phyloP scores from a whole-genome alignment of 2,797 vertebrate genomes.

The Lophius americanus region DNA sequence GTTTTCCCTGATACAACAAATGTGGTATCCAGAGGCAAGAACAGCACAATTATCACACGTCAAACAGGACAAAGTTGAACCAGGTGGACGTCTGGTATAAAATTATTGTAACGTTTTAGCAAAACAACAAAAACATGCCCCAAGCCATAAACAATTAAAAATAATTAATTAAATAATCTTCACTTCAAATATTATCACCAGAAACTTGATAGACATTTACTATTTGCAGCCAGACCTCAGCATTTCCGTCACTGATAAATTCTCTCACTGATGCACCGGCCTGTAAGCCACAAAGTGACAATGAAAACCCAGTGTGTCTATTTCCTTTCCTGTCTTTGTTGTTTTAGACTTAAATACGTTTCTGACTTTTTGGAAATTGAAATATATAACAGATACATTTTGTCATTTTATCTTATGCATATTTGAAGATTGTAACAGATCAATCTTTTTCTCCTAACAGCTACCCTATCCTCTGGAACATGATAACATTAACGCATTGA shows the following conservation, averaged over 20 bases:
- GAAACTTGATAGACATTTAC: background rate
- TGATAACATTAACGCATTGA: too few species aligned
- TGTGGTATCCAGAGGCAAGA: too few species aligned
- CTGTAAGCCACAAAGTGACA: slow-evolving; percentile 25
- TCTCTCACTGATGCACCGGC: slow-evolving; percentile 15
- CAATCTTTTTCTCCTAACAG: too few species aligned
- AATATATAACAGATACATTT: background rate
- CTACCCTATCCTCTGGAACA: too few species aligned
- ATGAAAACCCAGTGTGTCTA: background rate
- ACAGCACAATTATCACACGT: too few species aligned
- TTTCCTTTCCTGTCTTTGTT: background rate
- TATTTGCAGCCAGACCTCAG: background rate
- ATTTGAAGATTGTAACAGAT: background rate
- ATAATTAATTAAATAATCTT: background rate
- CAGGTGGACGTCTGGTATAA: too few species aligned
- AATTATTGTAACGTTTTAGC: too few species aligned
- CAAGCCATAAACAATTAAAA: background rate
- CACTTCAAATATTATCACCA: background rate
- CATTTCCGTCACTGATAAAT: slow-evolving; percentile 21
- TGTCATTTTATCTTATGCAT: background rate
- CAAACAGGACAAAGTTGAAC: too few species aligned
- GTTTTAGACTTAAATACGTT: background rate
- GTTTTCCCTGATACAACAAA: too few species aligned
- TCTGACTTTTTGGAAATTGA: background rate
- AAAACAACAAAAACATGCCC: background rate